A percentile compares a stretch with the other conserved stretches of the same genome.
Evolutionary conservation across 2,113 vertebrate genomes (phyloP).

Genomic region (Capreolus pygargus): DNA sequence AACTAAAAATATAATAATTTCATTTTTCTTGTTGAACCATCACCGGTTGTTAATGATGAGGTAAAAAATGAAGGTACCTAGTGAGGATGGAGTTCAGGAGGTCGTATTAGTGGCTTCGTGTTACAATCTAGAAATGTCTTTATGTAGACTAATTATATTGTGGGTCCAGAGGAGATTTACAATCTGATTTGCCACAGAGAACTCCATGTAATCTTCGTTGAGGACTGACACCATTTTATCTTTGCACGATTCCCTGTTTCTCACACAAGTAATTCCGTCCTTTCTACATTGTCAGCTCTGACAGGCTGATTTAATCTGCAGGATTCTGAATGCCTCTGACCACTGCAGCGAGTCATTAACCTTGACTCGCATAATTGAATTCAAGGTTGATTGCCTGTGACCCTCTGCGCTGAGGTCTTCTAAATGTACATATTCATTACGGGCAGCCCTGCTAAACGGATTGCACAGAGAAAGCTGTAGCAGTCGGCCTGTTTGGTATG

Average conservation of each 20-base stretch:
- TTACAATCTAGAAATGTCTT: constrained; percentile 87
- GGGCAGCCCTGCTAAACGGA: constrained; percentile 91
- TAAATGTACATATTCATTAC: constrained; percentile 99
- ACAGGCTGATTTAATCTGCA: constrained; percentile 95
- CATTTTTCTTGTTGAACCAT: constrained; percentile 43
- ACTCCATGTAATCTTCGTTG: constrained; percentile 86
- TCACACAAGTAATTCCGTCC: constrained; percentile 80
- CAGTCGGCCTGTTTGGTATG: constrained; percentile 91
- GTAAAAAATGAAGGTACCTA: constrained; percentile 78
- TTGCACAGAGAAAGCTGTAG: constrained; percentile 96
- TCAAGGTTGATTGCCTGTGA: constrained; percentile 99
- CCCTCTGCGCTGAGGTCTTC: constrained; percentile 92
- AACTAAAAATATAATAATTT: constrained; percentile 32
- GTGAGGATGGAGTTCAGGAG: constrained; percentile 85
- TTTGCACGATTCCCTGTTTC: constrained; percentile 77
- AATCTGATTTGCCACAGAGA: constrained; percentile 87
- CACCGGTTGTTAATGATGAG: constrained; percentile 55
- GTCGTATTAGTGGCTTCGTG: constrained; percentile 89
- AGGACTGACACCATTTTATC: constrained; percentile 89
- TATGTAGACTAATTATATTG: constrained; percentile 89
- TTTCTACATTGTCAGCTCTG: constrained; percentile 90
- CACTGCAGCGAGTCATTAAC: constrained; percentile 99
- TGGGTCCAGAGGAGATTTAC: constrained; percentile 81
- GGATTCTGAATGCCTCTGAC: constrained; percentile 93
- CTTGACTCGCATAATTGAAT: constrained; percentile 99